Conservation (phyloP, 2,113 vertebrate species). For the Oplegnathus fasciatus region DNA sequence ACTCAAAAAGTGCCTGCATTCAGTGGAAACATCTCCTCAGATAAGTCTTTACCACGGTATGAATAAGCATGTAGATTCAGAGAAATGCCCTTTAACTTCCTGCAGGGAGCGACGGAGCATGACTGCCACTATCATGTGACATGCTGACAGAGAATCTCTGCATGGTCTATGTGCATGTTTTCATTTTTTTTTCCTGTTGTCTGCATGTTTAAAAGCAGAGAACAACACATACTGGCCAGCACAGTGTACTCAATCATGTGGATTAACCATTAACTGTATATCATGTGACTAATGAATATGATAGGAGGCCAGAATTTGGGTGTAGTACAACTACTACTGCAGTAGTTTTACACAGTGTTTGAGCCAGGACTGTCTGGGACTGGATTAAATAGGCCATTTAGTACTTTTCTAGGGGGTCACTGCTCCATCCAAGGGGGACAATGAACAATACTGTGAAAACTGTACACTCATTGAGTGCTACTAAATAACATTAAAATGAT, state of each 20-base stretch:
- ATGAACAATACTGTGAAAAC: neutral
- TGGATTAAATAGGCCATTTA: neutral
- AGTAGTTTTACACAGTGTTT: neutral
- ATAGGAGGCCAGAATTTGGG: neutral
- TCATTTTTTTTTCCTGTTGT: neutral
- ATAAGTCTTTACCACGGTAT: neutral
- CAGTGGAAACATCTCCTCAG: conserved; percentile 40
- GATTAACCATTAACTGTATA: conserved; percentile 54
- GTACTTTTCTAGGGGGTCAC: neutral
- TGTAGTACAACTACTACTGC: neutral
- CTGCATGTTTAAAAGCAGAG: conserved; percentile 22
- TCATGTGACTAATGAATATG: conserved; percentile 19
- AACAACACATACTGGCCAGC: neutral
- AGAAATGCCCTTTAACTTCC: conserved; percentile 30
- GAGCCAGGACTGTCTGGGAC: neutral
- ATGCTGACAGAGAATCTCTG: conserved; percentile 5
- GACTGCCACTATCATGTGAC: conserved; percentile 45
- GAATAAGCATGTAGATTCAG: conserved; percentile 34
- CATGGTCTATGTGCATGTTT: neutral
- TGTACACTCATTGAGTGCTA: too few relatives aligned
- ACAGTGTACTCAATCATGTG: neutral
- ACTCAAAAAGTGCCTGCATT: conserved; percentile 20
- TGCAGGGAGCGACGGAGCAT: conserved; percentile 17
- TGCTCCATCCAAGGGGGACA: neutral
- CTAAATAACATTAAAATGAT: neutral